phyloP scores from a whole-genome alignment of 2,797 vertebrate genomes.

The Acanthis flammea region DNA sequence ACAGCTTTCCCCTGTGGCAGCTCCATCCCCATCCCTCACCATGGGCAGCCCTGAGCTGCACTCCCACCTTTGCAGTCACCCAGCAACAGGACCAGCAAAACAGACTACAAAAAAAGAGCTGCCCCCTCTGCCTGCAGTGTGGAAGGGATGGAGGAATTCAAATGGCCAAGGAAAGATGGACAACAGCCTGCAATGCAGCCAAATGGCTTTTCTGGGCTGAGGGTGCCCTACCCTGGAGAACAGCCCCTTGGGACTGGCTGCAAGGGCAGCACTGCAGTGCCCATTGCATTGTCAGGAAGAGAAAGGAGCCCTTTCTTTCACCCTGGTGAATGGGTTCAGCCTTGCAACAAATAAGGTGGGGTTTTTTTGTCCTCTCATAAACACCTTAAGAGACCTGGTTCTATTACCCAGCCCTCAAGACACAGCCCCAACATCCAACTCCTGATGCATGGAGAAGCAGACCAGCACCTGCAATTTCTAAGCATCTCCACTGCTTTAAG shows the following conservation, averaged over 20 bases:
- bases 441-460: neutral
- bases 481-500: neutral
- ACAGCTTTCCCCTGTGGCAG: neutral
- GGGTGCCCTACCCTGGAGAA: neutral
- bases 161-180: neutral
- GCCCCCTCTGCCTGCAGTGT: neutral
- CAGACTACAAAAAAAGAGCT: neutral
- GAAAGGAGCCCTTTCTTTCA: neutral
- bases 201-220: neutral
- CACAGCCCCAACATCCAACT: neutral
- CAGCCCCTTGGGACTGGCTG: neutral
- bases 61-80: neutral
- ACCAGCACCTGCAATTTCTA: neutral
- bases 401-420: neutral
- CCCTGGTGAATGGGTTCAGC: neutral
- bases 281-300: neutral
- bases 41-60: neutral
- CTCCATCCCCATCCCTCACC: neutral
- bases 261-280: accelerated
- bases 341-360: neutral
- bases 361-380: neutral
- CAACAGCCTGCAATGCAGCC: neutral
- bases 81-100: neutral
- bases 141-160: neutral
- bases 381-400: neutral